Base-by-base conservation (phyloP, 2,113 vertebrate species). In the Pandion haliaetus region DNA sequence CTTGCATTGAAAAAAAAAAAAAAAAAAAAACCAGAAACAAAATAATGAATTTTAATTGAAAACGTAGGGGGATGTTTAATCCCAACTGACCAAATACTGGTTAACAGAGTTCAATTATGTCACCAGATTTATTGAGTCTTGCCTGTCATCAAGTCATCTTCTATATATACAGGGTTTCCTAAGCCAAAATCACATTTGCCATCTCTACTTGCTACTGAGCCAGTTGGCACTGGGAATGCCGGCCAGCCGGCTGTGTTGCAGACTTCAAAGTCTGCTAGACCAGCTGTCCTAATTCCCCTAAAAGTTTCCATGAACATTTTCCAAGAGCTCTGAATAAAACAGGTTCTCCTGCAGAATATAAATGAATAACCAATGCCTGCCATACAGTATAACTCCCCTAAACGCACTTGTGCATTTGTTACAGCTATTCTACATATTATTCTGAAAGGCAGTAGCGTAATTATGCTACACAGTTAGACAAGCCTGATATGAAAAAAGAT, bases 101-200 rank as follows among this genome's bases (percentile, higher is more conserved):
- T 89, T 96, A 95, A 95, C 66, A 84, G 88, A 90, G 94, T 92
- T 94, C 84, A 97, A 42, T 95, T 92, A 76, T 90, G 92, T 93
- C 94, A 96, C 65, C 67, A 95, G 92, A 94, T 96, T 96, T 96
- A 94, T 79, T 89, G 67, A 96, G 94, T 90, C 88, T 94, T 95
- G 71, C 74, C 66, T 96, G 95, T 96, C 85, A 94, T 83, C 93
- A 88, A 91, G 65, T 86, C 95, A 90, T 95, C 95, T 72, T 97
- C 91, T 82, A 88, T 88, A 96, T 94, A 91, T 94, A 93, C 86
- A 92, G 71, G 49, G 47, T 70, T 90, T 94, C 63, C 50, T 58
- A 77, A 89, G 89, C 92, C 93, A 94, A 89, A 88, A 91, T 90
- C 89, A 88, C 94, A 95, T 88, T 92, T 96, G 95, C 84, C 82